A percentile compares a stretch with the other conserved stretches of the same genome.
These are phyloP conservation scores for Apis florea DNA, from an alignment of 1,140 invertebrate genomes.

Conservation along the genomic window DNA sequence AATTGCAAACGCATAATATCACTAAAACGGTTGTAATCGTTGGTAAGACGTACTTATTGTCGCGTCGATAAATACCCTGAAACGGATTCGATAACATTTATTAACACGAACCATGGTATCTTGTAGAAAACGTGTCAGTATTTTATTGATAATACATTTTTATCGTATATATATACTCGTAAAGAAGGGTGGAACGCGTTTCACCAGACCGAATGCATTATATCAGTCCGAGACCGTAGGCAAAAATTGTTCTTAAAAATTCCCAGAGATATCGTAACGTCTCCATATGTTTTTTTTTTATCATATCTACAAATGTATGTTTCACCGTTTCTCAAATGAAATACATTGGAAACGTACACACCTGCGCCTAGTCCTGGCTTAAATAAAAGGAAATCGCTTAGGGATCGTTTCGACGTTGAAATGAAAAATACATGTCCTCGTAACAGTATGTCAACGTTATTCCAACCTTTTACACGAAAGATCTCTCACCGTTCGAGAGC, in stretches of 20 bases:
- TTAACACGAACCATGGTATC: constrained; percentile 23
- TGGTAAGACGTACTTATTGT: constrained; percentile 23
- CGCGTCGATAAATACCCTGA: constrained; percentile 36
- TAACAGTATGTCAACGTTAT: constrained; percentile 5
- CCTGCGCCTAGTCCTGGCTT: neutral
- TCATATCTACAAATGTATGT: neutral
- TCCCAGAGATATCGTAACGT: constrained; percentile 48
- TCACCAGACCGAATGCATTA: constrained; percentile 8
- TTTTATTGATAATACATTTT: constrained; percentile 58
- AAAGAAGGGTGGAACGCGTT: constrained; percentile 9
- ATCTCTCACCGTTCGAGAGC: neutral
- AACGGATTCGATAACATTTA: constrained; percentile 50
- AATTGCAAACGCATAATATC: constrained; percentile 13
- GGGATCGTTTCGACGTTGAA: neutral
- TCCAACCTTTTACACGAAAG: neutral
- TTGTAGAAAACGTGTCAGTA: constrained; percentile 26
- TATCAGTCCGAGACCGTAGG: neutral
- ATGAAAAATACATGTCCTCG: neutral
- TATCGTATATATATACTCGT: constrained; percentile 35
- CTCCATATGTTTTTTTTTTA: constrained; percentile 48
- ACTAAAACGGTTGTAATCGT: constrained; percentile 29
- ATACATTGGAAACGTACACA: neutral
- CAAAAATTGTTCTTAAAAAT: constrained; percentile 26
- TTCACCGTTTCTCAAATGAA: neutral
- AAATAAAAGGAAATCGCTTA: neutral